Conservation (phyloP, 1,140 invertebrate species). For the Saccostrea echinata region DNA sequence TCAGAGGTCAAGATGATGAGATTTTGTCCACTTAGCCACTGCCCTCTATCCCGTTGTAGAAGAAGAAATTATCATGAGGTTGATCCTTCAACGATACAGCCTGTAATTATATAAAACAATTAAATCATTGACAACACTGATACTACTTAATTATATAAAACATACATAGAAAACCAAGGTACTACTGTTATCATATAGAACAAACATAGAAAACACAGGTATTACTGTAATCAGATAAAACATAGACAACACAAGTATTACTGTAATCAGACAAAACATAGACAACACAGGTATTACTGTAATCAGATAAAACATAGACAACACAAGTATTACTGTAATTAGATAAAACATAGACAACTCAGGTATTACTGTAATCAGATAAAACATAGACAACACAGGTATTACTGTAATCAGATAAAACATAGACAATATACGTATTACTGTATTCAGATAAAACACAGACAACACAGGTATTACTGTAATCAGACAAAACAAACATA, state of each 20-base stretch:
- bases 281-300: not conserved
- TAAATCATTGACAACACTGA: not conserved
- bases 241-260: not conserved
- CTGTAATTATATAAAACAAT: slow-evolving; percentile 73
- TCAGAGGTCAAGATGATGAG: slow-evolving; percentile 46
- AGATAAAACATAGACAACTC: not conserved
- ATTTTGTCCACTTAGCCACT: slow-evolving; percentile 86
- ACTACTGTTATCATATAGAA: no score
- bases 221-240: slow-evolving; percentile 74
- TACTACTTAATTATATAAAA: no score
- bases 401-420: no score
- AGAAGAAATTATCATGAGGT: slow-evolving; percentile 94
- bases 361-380: no score
- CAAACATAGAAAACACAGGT: no score
- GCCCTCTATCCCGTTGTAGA: slow-evolving; percentile 89
- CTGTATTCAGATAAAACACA: no score
- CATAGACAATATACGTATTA: no score
- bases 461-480: not conserved
- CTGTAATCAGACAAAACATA: not conserved
- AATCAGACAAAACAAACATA: no score
- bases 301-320: no score
- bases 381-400: no score
- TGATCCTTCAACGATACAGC: slow-evolving; percentile 91
- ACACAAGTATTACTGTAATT: slow-evolving; percentile 69
- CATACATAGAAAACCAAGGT: no score